These are phyloP conservation scores for Atta cephalotes DNA, from an alignment of 1,140 invertebrate species.

Conservation along the genomic window DNA sequence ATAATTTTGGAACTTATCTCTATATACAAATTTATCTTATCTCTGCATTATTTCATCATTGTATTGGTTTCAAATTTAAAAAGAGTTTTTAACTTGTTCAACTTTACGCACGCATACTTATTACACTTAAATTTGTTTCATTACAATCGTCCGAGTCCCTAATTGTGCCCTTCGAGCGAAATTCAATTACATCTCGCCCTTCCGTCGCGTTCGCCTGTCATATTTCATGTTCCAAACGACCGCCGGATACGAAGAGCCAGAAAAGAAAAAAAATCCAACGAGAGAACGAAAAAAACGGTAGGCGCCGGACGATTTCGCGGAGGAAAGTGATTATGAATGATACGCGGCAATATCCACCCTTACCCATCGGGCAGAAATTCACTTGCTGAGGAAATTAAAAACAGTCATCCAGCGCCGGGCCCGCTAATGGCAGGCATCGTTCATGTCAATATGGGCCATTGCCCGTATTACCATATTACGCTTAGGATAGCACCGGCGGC, in stretches of 20 bases:
- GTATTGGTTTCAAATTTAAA: not conserved
- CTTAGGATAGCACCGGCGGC: constrained; percentile 78
- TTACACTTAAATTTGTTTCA: constrained; percentile 50
- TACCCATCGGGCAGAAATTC: constrained; percentile 83
- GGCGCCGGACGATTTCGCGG: constrained; percentile 65
- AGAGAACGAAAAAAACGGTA: constrained; percentile 67
- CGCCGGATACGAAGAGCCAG: constrained; percentile 25
- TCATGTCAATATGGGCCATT: constrained; percentile 87
- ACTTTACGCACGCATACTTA: not conserved
- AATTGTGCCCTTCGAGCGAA: constrained; percentile 56
- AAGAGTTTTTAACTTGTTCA: not conserved
- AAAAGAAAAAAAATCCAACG: constrained; percentile 18
- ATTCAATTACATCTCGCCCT: constrained; percentile 59
- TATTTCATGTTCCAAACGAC: constrained; percentile 58
- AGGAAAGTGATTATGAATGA: constrained; percentile 85
- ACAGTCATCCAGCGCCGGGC: constrained; percentile 83
- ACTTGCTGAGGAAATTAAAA: constrained; percentile 86
- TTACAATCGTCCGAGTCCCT: constrained; percentile 48
- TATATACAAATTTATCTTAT: too few species aligned
- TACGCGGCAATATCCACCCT: constrained; percentile 86
- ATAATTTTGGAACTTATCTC: not conserved
- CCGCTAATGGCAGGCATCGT: constrained; percentile 85
- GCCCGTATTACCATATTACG: constrained; percentile 86
- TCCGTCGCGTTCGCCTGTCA: constrained; percentile 41
- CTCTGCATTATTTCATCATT: constrained; percentile 1